These are phyloP conservation scores for Microcebus lehilahytsara DNA, from an alignment of 2,113 vertebrate genomes.

Conservation along the genomic window DNA sequence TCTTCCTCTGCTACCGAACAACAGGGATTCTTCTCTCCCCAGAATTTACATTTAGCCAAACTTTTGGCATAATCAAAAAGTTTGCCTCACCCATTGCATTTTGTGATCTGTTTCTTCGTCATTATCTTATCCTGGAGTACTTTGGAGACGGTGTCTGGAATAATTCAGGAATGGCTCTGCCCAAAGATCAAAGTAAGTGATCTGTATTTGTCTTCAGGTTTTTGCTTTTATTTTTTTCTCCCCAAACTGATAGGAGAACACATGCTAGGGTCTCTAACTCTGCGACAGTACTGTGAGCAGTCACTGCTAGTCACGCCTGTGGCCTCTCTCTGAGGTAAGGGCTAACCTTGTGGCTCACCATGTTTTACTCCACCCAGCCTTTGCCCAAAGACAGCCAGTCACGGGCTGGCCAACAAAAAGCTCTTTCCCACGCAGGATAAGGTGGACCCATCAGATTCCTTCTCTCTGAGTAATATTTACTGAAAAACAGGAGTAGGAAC, in stretches of 20 bases:
- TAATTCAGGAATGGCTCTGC: constrained; percentile 1
- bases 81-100: neutral
- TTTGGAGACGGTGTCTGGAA: neutral
- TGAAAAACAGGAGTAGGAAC: neutral
- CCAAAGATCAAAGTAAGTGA: neutral
- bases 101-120: neutral
- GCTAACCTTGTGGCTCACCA: neutral
- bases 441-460: neutral
- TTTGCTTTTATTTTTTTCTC: neutral
- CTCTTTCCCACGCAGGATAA: neutral
- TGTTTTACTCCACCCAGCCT: neutral
- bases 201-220: neutral
- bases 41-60: neutral
- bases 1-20: neutral
- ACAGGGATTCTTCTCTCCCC: neutral
- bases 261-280: neutral
- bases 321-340: neutral
- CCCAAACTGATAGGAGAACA: neutral
- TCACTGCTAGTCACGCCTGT: neutral
- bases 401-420: neutral
- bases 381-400: neutral
- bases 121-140: neutral
- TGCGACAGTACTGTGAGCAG: neutral
- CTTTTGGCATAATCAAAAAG: neutral
- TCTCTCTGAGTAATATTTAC: neutral